Conservation (phyloP, 2,888 invertebrate species). For the Baronia brevicornis region DNA sequence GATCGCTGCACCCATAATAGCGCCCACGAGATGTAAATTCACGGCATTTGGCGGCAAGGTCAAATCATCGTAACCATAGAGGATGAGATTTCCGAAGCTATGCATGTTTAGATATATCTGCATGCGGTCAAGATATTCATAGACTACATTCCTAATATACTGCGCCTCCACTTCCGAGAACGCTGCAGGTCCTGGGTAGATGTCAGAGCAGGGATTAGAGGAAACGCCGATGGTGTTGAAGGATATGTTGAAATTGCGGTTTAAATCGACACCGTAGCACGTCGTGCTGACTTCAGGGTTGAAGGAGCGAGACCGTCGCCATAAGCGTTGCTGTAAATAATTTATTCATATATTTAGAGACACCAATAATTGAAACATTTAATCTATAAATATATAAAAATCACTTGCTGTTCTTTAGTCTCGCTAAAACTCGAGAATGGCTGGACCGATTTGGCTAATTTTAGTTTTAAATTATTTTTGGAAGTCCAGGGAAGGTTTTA, state of each 20-base stretch:
- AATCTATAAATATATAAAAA: too few relatives aligned
- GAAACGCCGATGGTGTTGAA: constrained; percentile 36
- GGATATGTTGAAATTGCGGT: constrained; percentile 39
- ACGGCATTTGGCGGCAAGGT: constrained; percentile 28
- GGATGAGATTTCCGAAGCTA: constrained; percentile 79
- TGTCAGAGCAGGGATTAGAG: constrained; percentile 69
- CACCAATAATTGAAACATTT: too few relatives aligned
- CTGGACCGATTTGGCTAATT: too few relatives aligned
- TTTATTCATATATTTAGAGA: neutral
- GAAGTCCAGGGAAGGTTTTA: too few relatives aligned
- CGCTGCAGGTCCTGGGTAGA: constrained; percentile 72
- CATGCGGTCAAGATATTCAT: constrained; percentile 28
- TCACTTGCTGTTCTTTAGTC: too few relatives aligned
- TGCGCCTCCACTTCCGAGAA: constrained; percentile 80
- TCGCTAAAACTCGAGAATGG: too few relatives aligned
- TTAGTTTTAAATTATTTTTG: too few relatives aligned
- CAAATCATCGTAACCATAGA: constrained; percentile 77
- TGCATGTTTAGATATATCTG: constrained; percentile 77
- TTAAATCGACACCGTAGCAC: constrained; percentile 41
- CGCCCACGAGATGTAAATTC: constrained; percentile 34
- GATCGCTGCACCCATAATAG: constrained; percentile 41
- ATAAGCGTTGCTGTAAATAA: constrained; percentile 35
- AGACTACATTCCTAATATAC: constrained; percentile 71
- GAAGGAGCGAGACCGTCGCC: constrained; percentile 39
- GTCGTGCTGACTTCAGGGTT: constrained; percentile 22